phyloP scores from a whole-genome alignment of 2,797 vertebrate genomes.

The Aphelocoma californica region DNA sequence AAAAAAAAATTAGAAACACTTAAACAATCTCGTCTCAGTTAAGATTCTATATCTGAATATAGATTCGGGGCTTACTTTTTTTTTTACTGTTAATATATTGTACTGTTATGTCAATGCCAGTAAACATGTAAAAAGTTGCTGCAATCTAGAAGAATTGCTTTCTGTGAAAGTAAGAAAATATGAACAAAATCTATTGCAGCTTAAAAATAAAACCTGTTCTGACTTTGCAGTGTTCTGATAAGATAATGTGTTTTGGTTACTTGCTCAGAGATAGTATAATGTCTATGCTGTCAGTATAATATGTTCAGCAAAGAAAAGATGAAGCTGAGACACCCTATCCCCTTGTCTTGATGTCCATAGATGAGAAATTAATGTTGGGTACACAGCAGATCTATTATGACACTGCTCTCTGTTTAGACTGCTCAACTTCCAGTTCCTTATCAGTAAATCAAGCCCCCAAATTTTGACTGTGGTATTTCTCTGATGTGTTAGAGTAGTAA shows the following conservation, averaged over 20 bases:
- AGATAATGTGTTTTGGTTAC: background rate
- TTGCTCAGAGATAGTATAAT: background rate
- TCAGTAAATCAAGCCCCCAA: background rate
- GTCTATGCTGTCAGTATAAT: background rate
- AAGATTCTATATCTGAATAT: background rate
- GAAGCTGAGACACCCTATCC: background rate
- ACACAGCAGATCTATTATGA: background rate
- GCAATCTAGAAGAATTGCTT: background rate
- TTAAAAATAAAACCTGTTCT: background rate
- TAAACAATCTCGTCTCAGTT: background rate
- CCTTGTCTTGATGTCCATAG: background rate
- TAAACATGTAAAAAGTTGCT: conserved; percentile 49
- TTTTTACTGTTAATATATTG: background rate
- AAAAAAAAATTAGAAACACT: background rate
- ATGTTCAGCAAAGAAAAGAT: conserved; percentile 8
- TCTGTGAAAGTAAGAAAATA: background rate
- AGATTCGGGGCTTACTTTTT: background rate
- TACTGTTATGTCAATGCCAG: background rate
- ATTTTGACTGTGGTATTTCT: background rate
- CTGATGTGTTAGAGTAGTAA: background rate
- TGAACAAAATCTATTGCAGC: background rate
- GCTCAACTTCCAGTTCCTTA: background rate
- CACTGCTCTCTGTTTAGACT: background rate
- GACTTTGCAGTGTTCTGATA: background rate
- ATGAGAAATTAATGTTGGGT: conserved; percentile 32